These are phyloP conservation scores for Dynastes tityus DNA, from an alignment of 2,888 invertebrate genomes.

Conservation along the genomic window DNA sequence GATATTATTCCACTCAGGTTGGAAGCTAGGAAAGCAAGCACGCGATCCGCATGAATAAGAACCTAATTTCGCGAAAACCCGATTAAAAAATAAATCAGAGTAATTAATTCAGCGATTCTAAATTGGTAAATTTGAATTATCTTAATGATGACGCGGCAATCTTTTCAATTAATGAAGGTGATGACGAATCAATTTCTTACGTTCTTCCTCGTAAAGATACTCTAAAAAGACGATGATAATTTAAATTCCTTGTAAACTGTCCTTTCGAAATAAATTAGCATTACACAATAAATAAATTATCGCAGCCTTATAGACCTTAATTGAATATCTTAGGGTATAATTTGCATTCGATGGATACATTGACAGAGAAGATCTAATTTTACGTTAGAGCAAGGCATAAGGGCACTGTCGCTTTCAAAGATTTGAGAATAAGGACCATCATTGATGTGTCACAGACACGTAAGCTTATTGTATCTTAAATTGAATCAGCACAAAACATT, in stretches of 20 bases:
- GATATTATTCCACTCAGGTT: constrained; percentile 39
- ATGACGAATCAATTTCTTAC: background rate
- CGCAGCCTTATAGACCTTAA: background rate
- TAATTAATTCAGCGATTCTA: constrained; percentile 25
- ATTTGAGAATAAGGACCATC: too few relatives aligned
- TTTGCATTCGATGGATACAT: too few relatives aligned
- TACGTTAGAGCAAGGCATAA: too few relatives aligned
- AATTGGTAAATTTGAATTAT: constrained; percentile 12
- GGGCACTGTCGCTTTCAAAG: too few relatives aligned
- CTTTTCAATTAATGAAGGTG: constrained; percentile 1
- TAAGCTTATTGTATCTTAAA: too few relatives aligned
- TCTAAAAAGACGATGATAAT: background rate
- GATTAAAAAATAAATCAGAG: constrained; percentile 34
- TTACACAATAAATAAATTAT: background rate
- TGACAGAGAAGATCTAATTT: too few relatives aligned
- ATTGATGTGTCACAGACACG: too few relatives aligned
- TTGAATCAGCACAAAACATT: too few relatives aligned
- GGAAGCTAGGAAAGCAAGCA: constrained; percentile 29
- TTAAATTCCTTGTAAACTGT: background rate
- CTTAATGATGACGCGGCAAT: constrained; percentile 12
- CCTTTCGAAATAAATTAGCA: background rate
- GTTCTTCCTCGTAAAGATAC: background rate
- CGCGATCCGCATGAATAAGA: constrained; percentile 28
- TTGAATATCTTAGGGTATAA: background rate
- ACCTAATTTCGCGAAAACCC: constrained; percentile 23